Percentiles rank a stretch among this genome's conserved stretches.
Evolutionary conservation across 2,797 vertebrate species (phyloP).

Genomic region (Ctenosaura bakeri): DNA sequence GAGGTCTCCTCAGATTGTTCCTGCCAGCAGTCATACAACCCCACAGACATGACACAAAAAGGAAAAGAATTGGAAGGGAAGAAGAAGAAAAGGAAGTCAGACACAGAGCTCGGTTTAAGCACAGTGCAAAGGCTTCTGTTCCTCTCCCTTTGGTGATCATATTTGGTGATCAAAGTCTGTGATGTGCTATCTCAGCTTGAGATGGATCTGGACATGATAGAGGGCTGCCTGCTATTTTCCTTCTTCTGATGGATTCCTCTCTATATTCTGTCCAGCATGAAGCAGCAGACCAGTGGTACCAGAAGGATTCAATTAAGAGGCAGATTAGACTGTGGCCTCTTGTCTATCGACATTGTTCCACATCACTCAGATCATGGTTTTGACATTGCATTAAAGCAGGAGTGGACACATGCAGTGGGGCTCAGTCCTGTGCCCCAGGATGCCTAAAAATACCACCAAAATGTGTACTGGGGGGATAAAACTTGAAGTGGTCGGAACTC

Average conservation of each 20-base stretch:
- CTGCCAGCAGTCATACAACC: not conserved
- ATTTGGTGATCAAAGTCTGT: no score
- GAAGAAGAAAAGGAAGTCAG: not conserved
- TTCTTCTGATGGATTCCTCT: not conserved
- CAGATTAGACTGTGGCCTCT: not conserved
- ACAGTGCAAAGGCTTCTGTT: no score
- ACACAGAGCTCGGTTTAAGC: not conserved
- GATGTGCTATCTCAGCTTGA: no score
- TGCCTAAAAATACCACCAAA: not conserved
- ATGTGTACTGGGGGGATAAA: no score
- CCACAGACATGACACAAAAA: not conserved
- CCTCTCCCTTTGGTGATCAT: no score
- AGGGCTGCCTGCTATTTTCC: not conserved
- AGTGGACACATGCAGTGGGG: not conserved
- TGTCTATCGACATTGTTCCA: not conserved
- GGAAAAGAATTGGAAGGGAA: not conserved
- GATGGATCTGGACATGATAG: no score
- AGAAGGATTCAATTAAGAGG: not conserved
- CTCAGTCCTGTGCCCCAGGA: no score
- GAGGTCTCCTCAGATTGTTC: not conserved
- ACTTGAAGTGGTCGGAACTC: no score
- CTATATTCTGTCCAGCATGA: not conserved
- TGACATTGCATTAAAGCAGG: not conserved
- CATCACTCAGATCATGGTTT: not conserved
- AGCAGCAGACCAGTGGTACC: not conserved